Evolutionary conservation across 2,797 vertebrate species (phyloP).

Genomic region (Benthosema pterotum): DNA sequence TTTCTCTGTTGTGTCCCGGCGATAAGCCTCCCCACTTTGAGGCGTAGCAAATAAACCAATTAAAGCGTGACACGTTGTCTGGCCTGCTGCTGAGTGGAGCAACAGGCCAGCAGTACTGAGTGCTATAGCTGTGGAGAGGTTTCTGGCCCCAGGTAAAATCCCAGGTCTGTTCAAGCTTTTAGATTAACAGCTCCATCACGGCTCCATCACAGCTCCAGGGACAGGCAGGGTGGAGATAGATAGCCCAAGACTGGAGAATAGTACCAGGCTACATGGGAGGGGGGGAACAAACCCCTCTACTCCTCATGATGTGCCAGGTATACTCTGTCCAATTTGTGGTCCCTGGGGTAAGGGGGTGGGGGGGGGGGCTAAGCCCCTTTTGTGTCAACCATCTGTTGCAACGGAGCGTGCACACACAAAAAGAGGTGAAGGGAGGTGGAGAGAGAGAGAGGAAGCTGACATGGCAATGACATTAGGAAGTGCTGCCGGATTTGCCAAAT

Average conservation of each 20-base stretch:
- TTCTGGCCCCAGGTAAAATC: conserved; percentile 61
- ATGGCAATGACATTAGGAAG: conserved; percentile 68
- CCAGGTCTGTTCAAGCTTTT: conserved; percentile 55
- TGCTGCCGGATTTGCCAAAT: conserved; percentile 65
- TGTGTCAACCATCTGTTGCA: conserved; percentile 76
- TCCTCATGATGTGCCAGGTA: conserved; percentile 25
- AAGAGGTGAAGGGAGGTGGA: conserved; percentile 33
- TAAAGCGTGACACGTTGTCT: conserved; percentile 24
- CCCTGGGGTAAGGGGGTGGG: too few species aligned
- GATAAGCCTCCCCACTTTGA: background rate
- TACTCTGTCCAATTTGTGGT: conserved; percentile 34
- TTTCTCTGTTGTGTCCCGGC: background rate
- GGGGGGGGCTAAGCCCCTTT: conserved; percentile 65
- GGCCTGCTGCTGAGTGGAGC: too few species aligned
- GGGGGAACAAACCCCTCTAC: conserved; percentile 41
- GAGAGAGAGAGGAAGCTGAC: conserved; percentile 35
- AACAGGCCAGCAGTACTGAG: conserved; percentile 41
- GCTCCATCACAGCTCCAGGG: conserved; percentile 52
- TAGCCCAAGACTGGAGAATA: conserved; percentile 61
- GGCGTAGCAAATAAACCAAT: conserved; percentile 14
- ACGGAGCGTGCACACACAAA: conserved; percentile 53
- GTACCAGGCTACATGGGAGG: conserved; percentile 54
- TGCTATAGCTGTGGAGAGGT: conserved; percentile 50
- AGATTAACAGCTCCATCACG: conserved; percentile 65
- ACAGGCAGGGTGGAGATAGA: conserved; percentile 49